These are phyloP conservation scores for Bombus breviceps DNA, from an alignment of 1,140 invertebrate species.

Conservation along the genomic window DNA sequence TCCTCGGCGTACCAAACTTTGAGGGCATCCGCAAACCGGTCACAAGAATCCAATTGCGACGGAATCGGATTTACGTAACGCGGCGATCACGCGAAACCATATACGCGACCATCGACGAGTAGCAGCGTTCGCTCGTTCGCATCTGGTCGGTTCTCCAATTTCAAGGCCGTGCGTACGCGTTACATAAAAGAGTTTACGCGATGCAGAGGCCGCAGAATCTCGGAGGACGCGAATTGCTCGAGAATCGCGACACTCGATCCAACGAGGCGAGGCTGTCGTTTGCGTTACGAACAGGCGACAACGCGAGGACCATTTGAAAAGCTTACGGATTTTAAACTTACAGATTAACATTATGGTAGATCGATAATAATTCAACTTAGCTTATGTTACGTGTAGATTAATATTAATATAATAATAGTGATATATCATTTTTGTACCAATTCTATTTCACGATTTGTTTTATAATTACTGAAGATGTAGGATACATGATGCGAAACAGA, in stretches of 20 bases:
- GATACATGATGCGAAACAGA: no score
- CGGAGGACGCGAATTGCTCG: neutral
- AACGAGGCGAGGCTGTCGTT: neutral
- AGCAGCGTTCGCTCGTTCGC: neutral
- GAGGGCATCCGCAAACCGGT: neutral
- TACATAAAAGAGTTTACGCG: constrained; percentile 27
- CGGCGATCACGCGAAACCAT: constrained; percentile 15
- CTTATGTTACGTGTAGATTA: neutral
- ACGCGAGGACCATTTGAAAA: neutral
- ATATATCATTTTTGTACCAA: no score
- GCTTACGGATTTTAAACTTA: neutral
- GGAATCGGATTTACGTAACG: constrained; percentile 33
- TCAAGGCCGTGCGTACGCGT: constrained; percentile 10
- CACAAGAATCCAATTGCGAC: constrained; percentile 7
- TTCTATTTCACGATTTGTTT: no score
- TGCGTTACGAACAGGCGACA: neutral
- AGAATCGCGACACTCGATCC: constrained; percentile 5
- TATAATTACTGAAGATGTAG: no score
- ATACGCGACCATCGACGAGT: constrained; percentile 5
- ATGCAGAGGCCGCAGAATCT: constrained; percentile 1
- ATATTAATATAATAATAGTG: no score
- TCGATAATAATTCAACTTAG: neutral
- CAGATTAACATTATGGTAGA: no score
- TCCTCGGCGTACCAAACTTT: neutral
- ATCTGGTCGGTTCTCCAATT: constrained; percentile 33